Evolutionary conservation across 2,113 vertebrate species (phyloP), one percentile per base, ranked within the genome.

Genomic region (Strix uralensis): DNA sequence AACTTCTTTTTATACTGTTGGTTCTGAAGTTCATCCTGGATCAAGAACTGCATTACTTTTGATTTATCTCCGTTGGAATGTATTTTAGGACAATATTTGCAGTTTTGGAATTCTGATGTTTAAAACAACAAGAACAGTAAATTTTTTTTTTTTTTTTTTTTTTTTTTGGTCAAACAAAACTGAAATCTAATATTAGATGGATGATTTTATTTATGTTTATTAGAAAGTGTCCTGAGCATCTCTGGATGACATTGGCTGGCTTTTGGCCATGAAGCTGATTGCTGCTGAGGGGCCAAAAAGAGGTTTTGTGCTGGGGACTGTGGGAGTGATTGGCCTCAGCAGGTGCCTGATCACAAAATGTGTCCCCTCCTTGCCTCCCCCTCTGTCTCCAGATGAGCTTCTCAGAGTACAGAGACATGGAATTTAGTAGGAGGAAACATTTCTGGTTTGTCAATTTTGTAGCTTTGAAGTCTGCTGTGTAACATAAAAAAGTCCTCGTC

Each of bases 291-390:
- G 66, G 20, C 38, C 1, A 10, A 70, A 34, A n/a, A 44, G 40
- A 67, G 72, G 19, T 61, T 81, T 83, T 65, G 52, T 81, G 51
- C 21, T 1, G 30, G 22, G 49, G 55, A 8, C 79, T 74, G 79
- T 0, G 8, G 88, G 59, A 62, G 42, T 96, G 96, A 97, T 69
- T 90, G 82, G 59, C 69, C 86, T 92, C 59, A 44, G 82, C 93
- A 96, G 93, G 92, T 96, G 96, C 59, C 42, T 82, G 51, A 9
- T 66, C 26, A 1, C 23, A 42, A 88, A 92, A 80, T 62, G 13
- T 38, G 62, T 59, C 42, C 83, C 38, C 51, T 61, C 11, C 63
- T 86, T 70, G 55, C 73, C 63, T 66, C 69, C 67, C 44, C 32
- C 54, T 81, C 23, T 21, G 7, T 23, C n/a, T 81, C 32, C 58